Base-by-base conservation (phyloP, 2,797 vertebrate species). In the Alauda arvensis region DNA sequence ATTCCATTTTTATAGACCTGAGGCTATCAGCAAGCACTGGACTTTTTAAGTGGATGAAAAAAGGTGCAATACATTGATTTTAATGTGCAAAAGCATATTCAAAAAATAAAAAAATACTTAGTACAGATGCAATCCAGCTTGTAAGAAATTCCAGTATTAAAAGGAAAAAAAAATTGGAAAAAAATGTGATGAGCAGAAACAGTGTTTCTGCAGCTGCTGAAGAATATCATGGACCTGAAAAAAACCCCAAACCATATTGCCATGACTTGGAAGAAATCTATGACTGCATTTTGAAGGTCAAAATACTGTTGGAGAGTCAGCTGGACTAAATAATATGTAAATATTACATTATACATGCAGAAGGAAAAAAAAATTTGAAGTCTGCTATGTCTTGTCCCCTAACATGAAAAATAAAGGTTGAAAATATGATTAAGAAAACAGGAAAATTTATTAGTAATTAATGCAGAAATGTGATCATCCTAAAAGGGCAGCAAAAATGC, bases 1-100 rank as follows among this genome's bases (percentile, higher is more conserved):
- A 93, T 91, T 95, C 85, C 80, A 93, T 94, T 95, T 95, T 94
- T 95, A 95, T 82, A 93, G 91, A 94, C 93, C 92, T 94, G 83
- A 95, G 93, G 93, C 94, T 92, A 93, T 86, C 93, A 82, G 77
- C 59, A 84, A 92, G 65, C 12, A 68, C 83, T 89, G 92, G 81
- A 94, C 92, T 89, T 91, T 85, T 91, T 85, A 93, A 92, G 85
- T 78, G 53, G 82, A 89, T 85, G 70, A 90, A 85, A 93, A 81
- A 92, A 94, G 90, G 85, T 93, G 57, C 29, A 65, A 83, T 77
- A 60, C 67, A 65, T 90, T 85, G 77, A 85, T 85, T 92, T 91
- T 79, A 66, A 72, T 61, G 80, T 68, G 53, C n/a, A 85, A 91
- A 91, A 87, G 20, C 39, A 70, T 77, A 81, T 13, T 4, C 1